Conservation (phyloP, 2,888 invertebrate genomes). For the Eupithecia insigniata region DNA sequence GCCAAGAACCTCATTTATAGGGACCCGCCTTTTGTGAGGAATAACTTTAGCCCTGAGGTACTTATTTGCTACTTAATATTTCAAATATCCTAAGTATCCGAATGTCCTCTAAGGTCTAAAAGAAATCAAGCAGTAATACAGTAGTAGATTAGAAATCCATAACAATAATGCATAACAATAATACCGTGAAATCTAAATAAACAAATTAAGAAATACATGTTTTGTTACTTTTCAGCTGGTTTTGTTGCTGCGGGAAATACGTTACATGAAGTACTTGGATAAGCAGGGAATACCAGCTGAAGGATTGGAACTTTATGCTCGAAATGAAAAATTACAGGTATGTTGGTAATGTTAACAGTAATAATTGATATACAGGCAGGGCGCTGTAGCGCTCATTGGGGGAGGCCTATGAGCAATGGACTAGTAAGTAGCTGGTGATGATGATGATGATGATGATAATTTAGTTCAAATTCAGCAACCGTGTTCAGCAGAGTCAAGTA, state of each 20-base stretch:
- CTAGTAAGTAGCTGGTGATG: no score
- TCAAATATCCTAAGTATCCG: no score
- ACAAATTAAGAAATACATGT: background rate
- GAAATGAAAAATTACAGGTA: slow-evolving; percentile 88
- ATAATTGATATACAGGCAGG: no score
- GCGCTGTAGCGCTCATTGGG: no score
- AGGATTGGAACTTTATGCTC: slow-evolving; percentile 86
- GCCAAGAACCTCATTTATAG: slow-evolving; percentile 85
- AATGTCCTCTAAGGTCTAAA: no score
- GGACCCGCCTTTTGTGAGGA: slow-evolving; percentile 80
- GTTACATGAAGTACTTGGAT: slow-evolving; percentile 88
- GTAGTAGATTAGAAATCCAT: no score
- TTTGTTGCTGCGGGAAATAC: slow-evolving; percentile 91
- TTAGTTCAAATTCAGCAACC: no score
- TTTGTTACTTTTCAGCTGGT: slow-evolving; percentile 80
- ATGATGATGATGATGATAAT: no score
- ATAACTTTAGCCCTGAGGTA: slow-evolving; percentile 88
- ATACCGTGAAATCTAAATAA: background rate
- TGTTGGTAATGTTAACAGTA: no score
- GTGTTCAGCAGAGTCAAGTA: background rate
- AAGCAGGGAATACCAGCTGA: slow-evolving; percentile 86
- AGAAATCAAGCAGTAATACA: no score
- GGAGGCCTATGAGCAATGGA: no score
- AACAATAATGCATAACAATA: no score
- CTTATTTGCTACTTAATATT: slow-evolving; percentile 15